phyloP scores from a whole-genome alignment of 2,113 vertebrate species.

The Cyprinus carpio region DNA sequence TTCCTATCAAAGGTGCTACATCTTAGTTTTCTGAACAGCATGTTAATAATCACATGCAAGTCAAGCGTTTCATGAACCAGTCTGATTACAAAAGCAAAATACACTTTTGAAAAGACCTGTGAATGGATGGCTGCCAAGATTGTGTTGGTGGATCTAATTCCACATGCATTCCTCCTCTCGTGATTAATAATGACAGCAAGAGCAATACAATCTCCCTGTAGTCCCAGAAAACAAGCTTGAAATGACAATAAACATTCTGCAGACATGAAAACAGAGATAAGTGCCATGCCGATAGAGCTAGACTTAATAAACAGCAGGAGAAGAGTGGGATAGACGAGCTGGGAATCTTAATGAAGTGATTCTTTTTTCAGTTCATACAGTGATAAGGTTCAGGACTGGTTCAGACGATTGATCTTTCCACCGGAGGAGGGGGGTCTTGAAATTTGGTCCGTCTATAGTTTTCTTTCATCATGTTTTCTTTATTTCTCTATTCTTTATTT shows the following conservation, averaged over 20 bases:
- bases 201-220: conserved; percentile 65
- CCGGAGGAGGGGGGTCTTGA: conserved; percentile 17
- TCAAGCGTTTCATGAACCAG: background rate
- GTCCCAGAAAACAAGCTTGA: conserved; percentile 60
- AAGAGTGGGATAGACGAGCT: conserved; percentile 38
- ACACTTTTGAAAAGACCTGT: conserved; percentile 30
- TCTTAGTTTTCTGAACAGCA: conserved; percentile 21
- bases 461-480: background rate
- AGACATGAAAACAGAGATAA: conserved; percentile 63
- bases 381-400: conserved; percentile 39
- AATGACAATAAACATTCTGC: conserved; percentile 56
- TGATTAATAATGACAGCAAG: conserved; percentile 31
- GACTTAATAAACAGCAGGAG: conserved; percentile 62
- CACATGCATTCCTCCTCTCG: background rate
- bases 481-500: background rate
- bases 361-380: conserved; percentile 47
- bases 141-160: conserved; percentile 27
- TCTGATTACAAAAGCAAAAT: conserved; percentile 21
- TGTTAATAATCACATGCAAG: conserved; percentile 14
- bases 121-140: conserved; percentile 13
- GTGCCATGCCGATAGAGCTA: conserved; percentile 62
- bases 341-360: conserved; percentile 64
- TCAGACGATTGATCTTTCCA: conserved; percentile 14
- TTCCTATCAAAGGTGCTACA: conserved; percentile 25
- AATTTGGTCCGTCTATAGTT: conserved; percentile 11